Evolutionary conservation across 2,113 vertebrate species (phyloP).

Genomic region (Burhinus bistriatus): DNA sequence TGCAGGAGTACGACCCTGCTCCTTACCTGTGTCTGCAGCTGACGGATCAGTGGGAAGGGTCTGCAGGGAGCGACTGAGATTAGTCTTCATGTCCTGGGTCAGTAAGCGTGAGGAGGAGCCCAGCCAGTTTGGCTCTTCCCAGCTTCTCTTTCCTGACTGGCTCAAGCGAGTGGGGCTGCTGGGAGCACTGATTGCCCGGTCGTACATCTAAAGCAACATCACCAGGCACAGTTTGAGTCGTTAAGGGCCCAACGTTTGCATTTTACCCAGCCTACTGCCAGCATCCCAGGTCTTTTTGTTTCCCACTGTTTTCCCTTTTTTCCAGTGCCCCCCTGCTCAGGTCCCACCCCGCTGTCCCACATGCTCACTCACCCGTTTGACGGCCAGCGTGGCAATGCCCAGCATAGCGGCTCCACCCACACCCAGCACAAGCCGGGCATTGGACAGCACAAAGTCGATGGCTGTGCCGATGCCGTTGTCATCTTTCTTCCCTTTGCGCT

Average conservation of each 20-base stretch:
- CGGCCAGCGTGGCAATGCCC: constrained; percentile 93
- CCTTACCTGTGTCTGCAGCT: constrained; percentile 77
- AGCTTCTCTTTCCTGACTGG: constrained; percentile 88
- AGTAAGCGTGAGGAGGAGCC: constrained; percentile 88
- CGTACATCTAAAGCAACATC: constrained; percentile 85
- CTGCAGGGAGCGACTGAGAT: constrained; percentile 91
- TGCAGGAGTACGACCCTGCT: background rate
- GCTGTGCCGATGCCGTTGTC: constrained; percentile 95
- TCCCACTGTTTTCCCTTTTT: background rate
- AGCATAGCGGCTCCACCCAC: constrained; percentile 96
- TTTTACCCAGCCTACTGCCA: background rate
- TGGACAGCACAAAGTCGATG: constrained; percentile 95
- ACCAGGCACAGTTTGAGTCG: background rate
- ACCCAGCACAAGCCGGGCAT: constrained; percentile 94
- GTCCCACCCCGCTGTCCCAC: rapidly evolving
- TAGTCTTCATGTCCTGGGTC: constrained; percentile 89
- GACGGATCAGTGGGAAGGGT: constrained; percentile 83
- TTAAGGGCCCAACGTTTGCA: rapidly evolving
- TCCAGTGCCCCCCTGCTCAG: rapidly evolving
- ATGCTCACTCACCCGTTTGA: constrained; percentile 85
- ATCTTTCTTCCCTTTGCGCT: constrained; percentile 90
- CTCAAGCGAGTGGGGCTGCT: constrained; percentile 92
- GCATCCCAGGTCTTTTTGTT: rapidly evolving
- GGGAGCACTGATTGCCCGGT: constrained; percentile 92
- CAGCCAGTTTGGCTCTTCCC: constrained; percentile 97